Conservation (phyloP, 2,888 invertebrate genomes). For the Tipula unca region DNA sequence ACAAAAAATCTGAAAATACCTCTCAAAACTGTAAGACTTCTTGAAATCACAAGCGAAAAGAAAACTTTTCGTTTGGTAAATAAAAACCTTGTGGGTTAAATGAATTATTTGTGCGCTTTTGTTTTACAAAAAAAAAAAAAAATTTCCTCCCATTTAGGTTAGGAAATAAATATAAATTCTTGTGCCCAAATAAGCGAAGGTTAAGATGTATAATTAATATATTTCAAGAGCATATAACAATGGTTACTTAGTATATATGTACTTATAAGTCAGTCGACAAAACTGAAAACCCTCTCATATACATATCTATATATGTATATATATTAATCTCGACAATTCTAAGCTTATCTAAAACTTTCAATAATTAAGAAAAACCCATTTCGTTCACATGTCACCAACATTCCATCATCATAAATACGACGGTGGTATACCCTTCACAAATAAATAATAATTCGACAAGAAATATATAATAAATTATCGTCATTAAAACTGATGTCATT, state of each 20-base stretch:
- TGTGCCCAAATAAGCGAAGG: background rate
- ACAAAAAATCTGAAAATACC: background rate
- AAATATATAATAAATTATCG: background rate
- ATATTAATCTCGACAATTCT: background rate
- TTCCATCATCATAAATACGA: background rate
- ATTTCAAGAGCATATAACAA: background rate
- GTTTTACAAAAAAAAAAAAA: background rate
- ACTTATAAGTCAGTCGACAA: background rate
- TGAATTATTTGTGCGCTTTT: background rate
- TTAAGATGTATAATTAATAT: background rate
- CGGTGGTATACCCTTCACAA: slow-evolving; percentile 8
- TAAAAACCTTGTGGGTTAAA: background rate
- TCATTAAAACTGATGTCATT: slow-evolving; percentile 8
- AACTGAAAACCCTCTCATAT: background rate
- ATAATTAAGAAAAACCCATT: background rate
- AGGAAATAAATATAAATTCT: background rate
- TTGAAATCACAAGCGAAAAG: slow-evolving; percentile 1
- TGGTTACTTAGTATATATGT: background rate
- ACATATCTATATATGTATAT: background rate
- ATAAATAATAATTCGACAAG: slow-evolving; percentile 14
- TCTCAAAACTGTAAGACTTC: slow-evolving; percentile 17
- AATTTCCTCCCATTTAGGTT: background rate
- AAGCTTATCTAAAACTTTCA: background rate
- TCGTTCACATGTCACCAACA: slow-evolving; percentile 8
- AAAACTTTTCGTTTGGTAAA: background rate